Evolutionary conservation across 1,140 invertebrate species (phyloP).

Genomic region (Sycophaga agraensis): DNA sequence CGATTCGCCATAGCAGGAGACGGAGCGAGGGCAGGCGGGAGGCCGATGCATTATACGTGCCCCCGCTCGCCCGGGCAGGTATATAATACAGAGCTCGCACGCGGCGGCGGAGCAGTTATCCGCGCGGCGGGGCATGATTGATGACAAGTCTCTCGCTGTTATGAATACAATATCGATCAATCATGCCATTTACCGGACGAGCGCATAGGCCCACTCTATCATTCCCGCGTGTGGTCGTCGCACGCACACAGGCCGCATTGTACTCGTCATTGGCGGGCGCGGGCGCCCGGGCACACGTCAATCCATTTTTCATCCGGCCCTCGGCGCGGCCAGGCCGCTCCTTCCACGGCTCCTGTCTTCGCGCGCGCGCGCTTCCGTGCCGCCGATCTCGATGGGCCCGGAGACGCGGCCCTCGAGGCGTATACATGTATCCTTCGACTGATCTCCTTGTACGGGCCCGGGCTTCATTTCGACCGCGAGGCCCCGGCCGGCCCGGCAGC

Average conservation of each 20-base stretch:
- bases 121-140: conserved; percentile 44
- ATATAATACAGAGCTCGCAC: conserved; percentile 4
- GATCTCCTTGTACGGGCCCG: too few relatives aligned
- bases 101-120: neutral
- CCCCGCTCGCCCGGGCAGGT: neutral
- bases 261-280: neutral
- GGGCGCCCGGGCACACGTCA: neutral
- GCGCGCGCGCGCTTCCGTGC: too few relatives aligned
- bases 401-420: too few relatives aligned
- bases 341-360: conserved; percentile 6
- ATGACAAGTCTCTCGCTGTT: conserved; percentile 54
- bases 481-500: too few relatives aligned
- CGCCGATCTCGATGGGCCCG: too few relatives aligned
- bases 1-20: too few relatives aligned
- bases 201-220: conserved; percentile 52
- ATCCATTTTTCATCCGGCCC: conserved; percentile 6
- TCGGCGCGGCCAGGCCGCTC: neutral
- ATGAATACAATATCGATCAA: conserved; percentile 59
- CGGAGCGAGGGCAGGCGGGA: neutral
- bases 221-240: conserved; percentile 41
- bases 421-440: too few relatives aligned
- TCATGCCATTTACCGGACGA: conserved; percentile 54
- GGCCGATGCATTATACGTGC: neutral
- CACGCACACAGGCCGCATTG: neutral
- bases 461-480: too few relatives aligned